Conservation (phyloP, 2,888 invertebrate genomes). For the Ctena decussata region DNA sequence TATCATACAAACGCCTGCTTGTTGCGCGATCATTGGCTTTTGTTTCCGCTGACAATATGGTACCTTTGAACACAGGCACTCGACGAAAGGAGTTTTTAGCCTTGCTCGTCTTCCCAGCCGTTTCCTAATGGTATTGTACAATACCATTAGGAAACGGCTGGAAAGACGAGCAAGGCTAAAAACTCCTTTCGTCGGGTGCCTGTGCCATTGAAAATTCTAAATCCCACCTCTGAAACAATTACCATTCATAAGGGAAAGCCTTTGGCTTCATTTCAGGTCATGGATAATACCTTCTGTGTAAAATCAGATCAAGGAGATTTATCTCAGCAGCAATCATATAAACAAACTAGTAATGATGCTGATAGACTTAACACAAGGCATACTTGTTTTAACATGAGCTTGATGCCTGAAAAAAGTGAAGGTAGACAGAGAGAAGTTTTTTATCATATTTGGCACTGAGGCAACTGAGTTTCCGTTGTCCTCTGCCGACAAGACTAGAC, state of each 20-base stretch:
- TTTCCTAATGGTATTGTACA: too few species aligned
- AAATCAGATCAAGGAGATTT: too few species aligned
- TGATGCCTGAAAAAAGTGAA: background rate
- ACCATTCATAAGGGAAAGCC: background rate
- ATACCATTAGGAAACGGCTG: too few species aligned
- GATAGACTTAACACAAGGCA: background rate
- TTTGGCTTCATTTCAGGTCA: background rate
- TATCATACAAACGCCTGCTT: too few species aligned
- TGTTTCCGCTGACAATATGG: background rate
- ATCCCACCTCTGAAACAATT: background rate
- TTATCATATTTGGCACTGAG: too few species aligned
- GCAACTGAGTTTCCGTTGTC: too few species aligned
- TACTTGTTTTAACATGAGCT: background rate
- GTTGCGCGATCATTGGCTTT: background rate
- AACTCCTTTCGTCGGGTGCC: too few species aligned
- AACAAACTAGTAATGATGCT: background rate
- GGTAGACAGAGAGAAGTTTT: background rate
- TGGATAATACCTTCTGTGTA: too few species aligned
- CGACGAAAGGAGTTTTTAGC: too few species aligned
- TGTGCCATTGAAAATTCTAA: slow-evolving; percentile 14
- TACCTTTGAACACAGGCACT: slow-evolving; percentile 4
- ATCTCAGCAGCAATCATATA: background rate
- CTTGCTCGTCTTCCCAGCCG: too few species aligned
- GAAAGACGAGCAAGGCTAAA: too few species aligned
- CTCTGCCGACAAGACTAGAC: too few species aligned